Evolutionary conservation across 2,797 vertebrate genomes (phyloP).

Genomic region (Centropyge bicolor): DNA sequence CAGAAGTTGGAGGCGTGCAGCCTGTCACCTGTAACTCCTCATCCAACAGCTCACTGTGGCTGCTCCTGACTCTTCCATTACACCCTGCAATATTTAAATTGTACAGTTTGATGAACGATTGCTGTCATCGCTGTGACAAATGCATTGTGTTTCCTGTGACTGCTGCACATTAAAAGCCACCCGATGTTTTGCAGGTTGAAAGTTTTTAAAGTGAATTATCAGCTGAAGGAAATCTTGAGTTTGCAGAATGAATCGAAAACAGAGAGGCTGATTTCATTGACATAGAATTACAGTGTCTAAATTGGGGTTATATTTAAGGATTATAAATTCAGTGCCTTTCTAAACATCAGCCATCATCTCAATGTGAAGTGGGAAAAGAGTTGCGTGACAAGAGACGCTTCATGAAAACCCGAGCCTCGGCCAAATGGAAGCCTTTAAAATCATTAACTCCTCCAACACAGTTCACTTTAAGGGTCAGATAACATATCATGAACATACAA

Average conservation of each 20-base stretch:
- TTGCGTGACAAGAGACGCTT: conserved; percentile 28
- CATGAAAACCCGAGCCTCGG: neutral
- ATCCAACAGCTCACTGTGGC: neutral
- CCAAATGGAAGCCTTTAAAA: conserved; percentile 6
- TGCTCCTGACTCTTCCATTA: neutral
- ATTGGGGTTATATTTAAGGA: no score
- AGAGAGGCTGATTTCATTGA: neutral
- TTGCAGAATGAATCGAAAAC: neutral
- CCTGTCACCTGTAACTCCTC: neutral
- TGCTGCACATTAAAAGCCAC: neutral
- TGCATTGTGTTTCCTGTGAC: neutral
- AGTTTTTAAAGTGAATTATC: neutral
- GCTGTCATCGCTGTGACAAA: neutral
- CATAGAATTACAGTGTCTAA: neutral
- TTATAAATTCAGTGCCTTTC: neutral
- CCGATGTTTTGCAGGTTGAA: neutral
- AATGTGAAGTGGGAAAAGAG: neutral
- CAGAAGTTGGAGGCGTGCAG: neutral
- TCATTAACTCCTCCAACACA: neutral
- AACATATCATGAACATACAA: conserved; percentile 26
- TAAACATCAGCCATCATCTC: neutral
- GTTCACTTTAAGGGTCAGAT: conserved; percentile 7
- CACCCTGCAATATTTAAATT: neutral
- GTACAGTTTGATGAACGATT: neutral
- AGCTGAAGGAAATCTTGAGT: neutral